phyloP scores from a whole-genome alignment of 2,888 invertebrate species.

The Hydrotaea diabolus region DNA sequence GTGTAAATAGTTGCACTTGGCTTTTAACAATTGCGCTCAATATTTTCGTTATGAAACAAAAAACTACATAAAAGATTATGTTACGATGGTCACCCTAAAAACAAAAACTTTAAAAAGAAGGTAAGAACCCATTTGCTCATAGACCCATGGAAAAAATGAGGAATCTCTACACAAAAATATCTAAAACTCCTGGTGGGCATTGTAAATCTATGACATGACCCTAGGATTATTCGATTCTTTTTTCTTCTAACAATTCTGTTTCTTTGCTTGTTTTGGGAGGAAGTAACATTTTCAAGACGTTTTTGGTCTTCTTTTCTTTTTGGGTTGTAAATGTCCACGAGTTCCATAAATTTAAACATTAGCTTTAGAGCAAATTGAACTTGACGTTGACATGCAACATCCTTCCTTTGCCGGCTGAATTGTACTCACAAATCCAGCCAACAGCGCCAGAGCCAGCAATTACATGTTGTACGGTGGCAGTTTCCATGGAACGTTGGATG shows the following conservation, averaged over 20 bases:
- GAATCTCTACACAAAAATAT: constrained; percentile 6
- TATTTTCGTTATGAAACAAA: too few species aligned
- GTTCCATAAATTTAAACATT: constrained; percentile 66
- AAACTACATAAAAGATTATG: too few species aligned
- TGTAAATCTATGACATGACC: constrained; percentile 29
- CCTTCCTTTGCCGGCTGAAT: constrained; percentile 55
- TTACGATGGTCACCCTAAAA: constrained; percentile 12
- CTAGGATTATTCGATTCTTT: constrained; percentile 45
- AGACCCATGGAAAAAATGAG: too few species aligned
- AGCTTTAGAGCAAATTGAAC: constrained; percentile 68
- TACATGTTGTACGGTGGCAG: constrained; percentile 14
- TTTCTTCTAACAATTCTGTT: not conserved
- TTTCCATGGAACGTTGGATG: too few species aligned
- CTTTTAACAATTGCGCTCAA: too few species aligned
- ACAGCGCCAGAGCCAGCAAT: constrained; percentile 4
- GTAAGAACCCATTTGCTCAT: not conserved
- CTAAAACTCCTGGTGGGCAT: constrained; percentile 15
- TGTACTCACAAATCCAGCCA: not conserved
- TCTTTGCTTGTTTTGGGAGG: not conserved
- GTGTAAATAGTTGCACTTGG: too few species aligned
- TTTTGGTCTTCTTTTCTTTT: too few species aligned
- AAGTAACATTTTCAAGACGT: not conserved
- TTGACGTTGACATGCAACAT: constrained; percentile 69
- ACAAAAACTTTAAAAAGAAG: not conserved
- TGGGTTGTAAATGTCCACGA: constrained; percentile 43